Evolutionary conservation across 1,140 invertebrate species (phyloP).

Genomic region (Coelopa frigida): DNA sequence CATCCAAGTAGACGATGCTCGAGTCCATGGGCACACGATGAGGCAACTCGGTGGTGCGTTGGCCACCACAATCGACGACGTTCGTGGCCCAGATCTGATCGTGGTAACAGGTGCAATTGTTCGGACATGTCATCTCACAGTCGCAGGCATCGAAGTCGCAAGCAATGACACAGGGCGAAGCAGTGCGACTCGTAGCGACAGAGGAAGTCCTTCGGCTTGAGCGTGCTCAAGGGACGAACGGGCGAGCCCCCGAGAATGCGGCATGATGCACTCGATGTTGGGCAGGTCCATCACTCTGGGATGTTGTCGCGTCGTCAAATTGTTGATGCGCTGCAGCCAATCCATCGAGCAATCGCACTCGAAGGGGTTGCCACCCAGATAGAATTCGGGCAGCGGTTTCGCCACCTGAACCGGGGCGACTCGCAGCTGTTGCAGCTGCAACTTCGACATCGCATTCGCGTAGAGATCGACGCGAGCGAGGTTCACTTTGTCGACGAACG

Average conservation of each 20-base stretch:
- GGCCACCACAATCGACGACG: constrained; percentile 81
- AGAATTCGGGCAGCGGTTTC: constrained; percentile 71
- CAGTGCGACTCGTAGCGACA: constrained; percentile 88
- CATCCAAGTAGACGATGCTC: constrained; percentile 85
- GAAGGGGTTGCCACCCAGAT: constrained; percentile 82
- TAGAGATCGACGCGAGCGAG: constrained; percentile 82
- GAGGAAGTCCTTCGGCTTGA: constrained; percentile 73
- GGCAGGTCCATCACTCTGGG: constrained; percentile 80
- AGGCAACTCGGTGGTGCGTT: constrained; percentile 67
- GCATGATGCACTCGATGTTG: constrained; percentile 76
- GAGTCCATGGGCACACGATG: constrained; percentile 87
- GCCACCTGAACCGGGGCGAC: constrained; percentile 62
- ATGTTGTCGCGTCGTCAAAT: constrained; percentile 72
- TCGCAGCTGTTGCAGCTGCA: constrained; percentile 72
- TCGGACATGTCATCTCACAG: constrained; percentile 90
- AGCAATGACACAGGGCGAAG: constrained; percentile 86
- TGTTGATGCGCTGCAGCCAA: constrained; percentile 81
- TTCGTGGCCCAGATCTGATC: constrained; percentile 89
- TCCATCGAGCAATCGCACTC: constrained; percentile 89
- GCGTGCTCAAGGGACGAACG: constrained; percentile 59
- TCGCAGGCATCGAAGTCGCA: constrained; percentile 93
- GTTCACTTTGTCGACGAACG: constrained; percentile 77
- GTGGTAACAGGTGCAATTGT: constrained; percentile 86
- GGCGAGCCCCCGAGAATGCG: constrained; percentile 62
- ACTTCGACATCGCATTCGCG: constrained; percentile 72